Conservation (phyloP, 2,888 invertebrate genomes). For the Arenicola marina region DNA sequence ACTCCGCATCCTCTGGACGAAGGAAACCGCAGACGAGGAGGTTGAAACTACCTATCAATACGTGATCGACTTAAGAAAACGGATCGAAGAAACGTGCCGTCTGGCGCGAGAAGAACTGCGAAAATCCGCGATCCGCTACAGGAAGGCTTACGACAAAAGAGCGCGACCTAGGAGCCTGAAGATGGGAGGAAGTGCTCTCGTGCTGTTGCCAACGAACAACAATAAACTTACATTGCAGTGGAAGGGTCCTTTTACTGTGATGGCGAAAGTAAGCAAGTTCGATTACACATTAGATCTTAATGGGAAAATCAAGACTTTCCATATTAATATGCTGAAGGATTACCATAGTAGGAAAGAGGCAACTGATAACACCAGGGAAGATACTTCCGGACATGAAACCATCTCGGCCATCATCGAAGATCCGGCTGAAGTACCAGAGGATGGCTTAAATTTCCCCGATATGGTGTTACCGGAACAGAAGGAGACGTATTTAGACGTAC, state of each 20-base stretch:
- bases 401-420: too few species aligned
- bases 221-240: constrained; percentile 30
- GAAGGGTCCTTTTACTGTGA: constrained; percentile 13
- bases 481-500: too few species aligned
- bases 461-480: too few species aligned
- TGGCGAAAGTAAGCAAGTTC: not conserved
- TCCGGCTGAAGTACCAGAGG: too few species aligned
- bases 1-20: constrained; percentile 1
- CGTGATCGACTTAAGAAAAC: not conserved
- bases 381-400: too few species aligned
- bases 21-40: not conserved
- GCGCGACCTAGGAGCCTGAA: constrained; percentile 12
- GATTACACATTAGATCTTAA: not conserved
- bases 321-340: constrained; percentile 9
- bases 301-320: not conserved
- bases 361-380: too few species aligned
- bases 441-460: too few species aligned
- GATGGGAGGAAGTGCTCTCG: constrained; percentile 28
- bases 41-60: constrained; percentile 3
- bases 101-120: constrained; percentile 18
- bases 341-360: not conserved
- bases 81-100: constrained; percentile 18
- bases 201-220: constrained; percentile 32
- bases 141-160: constrained; percentile 27
- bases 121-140: not conserved